Conservation (phyloP, 2,113 vertebrate genomes). For the Atractosteus spatula region DNA sequence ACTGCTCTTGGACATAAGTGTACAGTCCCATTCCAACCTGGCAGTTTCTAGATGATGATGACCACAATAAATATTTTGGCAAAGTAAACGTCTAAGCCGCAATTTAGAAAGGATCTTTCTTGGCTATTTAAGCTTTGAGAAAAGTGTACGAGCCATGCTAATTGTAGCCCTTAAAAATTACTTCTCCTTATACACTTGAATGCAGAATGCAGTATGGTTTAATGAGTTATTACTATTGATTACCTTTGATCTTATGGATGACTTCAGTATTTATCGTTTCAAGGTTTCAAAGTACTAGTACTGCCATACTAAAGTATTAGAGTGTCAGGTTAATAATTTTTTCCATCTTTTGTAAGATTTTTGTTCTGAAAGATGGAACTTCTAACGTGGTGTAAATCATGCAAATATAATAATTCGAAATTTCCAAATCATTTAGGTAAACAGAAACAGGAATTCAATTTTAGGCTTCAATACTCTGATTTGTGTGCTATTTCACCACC, state of each 20-base stretch:
- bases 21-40: neutral
- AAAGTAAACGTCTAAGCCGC: conserved; percentile 1
- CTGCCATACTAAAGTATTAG: too few species aligned
- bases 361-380: too few species aligned
- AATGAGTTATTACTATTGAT: neutral
- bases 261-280: too few species aligned
- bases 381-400: too few species aligned
- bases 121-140: neutral
- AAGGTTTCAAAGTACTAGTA: too few species aligned
- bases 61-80: neutral
- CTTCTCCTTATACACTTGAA: neutral
- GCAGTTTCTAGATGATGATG: neutral
- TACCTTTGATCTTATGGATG: neutral
- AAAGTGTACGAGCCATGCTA: neutral
- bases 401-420: too few species aligned
- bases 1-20: neutral
- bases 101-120: neutral
- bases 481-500: too few species aligned
- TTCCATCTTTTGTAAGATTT: too few species aligned
- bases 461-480: too few species aligned
- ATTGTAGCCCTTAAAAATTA: neutral
- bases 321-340: too few species aligned
- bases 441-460: too few species aligned
- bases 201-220: neutral
- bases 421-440: too few species aligned